Evolutionary conservation across 2,888 invertebrate genomes (phyloP), one percentile per base, ranked within the genome.

Genomic region (Synanthedon andrenaeformis): DNA sequence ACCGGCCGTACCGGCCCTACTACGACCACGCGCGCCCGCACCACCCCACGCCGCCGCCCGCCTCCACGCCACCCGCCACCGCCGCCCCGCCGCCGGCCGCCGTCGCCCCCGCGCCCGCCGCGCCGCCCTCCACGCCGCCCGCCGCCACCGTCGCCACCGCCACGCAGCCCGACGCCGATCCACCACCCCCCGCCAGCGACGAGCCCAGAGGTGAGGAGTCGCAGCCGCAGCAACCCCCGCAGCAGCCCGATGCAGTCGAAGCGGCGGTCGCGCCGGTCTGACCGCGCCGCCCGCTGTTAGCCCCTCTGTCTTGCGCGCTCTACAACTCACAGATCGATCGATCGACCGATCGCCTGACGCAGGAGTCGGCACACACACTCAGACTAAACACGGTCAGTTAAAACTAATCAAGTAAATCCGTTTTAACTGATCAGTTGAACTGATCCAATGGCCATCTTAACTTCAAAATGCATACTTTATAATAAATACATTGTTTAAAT

Each of bases 41-140:
- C 48, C 74, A 77, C 51, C 78, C 78, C 3, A 59, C 78, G 53
- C 76, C 75, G 42, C 72, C 69, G 56, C 74, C 69, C 56, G 55
- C 66, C 13, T 45, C 45, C 45, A 45, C 45, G 6, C 45, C 49
- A 59, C 62, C 80, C 65, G 76, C 57, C 67, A 83, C 23, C 53
- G 51, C 52, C 52, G 57, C 59, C 23, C 54, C 50, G 49, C 57
- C 52, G 42, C 23, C 56, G 56, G 17, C 58, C 54, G 55, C 57
- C 52, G 52, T 42, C 41, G 57, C 55, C 51, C 41, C 59, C 61
- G 19, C 69, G 68, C 55, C 69, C n/a, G 62, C 74, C 28, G 62
- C 62, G 55, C 70, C 59, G 55, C 74, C 64, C 52, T 59, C 62
- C 42, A 56, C 54, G 56, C 59, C 52, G 57, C 59, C 54, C 50